Percentiles rank a stretch among this genome's conserved stretches.
Evolutionary conservation across 2,797 vertebrate species (phyloP).

Genomic region (Alosa sapidissima): DNA sequence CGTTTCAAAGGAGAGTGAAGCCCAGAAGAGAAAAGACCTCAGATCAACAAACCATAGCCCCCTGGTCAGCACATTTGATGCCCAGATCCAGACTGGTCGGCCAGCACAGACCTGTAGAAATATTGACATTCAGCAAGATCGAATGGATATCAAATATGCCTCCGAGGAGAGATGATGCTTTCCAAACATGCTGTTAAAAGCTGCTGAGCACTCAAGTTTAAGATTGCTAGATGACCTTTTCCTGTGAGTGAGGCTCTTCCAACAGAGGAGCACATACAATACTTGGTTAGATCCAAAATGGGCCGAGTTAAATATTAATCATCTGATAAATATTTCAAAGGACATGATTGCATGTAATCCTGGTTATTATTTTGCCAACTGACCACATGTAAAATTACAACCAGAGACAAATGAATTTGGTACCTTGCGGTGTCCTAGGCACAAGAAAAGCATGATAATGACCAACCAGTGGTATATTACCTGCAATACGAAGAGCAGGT

Average conservation of each 20-base stretch:
- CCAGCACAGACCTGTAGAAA: constrained; percentile 27
- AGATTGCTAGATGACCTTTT: background rate
- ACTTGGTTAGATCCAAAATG: background rate
- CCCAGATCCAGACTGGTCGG: constrained; percentile 24
- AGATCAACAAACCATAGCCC: constrained; percentile 32
- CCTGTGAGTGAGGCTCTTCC: background rate
- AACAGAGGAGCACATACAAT: background rate
- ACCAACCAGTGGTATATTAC: background rate
- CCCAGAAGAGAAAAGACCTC: constrained; percentile 31
- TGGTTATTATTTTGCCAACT: background rate
- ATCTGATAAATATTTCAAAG: constrained; percentile 8
- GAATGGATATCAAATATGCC: constrained; percentile 39
- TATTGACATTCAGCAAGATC: constrained; percentile 40
- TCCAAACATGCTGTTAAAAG: constrained; percentile 33
- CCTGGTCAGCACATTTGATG: constrained; percentile 35
- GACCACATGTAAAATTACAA: background rate
- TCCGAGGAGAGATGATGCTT: constrained; percentile 27
- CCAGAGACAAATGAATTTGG: background rate
- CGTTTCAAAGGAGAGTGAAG: constrained; percentile 20
- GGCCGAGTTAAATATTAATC: background rate
- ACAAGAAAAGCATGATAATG: background rate
- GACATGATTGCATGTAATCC: background rate
- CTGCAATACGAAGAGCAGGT: constrained; percentile 2
- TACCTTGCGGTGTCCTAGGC: background rate
- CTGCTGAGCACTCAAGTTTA: background rate